Conservation (phyloP, 2,797 vertebrate species). For the Apogon hyalosoma region DNA sequence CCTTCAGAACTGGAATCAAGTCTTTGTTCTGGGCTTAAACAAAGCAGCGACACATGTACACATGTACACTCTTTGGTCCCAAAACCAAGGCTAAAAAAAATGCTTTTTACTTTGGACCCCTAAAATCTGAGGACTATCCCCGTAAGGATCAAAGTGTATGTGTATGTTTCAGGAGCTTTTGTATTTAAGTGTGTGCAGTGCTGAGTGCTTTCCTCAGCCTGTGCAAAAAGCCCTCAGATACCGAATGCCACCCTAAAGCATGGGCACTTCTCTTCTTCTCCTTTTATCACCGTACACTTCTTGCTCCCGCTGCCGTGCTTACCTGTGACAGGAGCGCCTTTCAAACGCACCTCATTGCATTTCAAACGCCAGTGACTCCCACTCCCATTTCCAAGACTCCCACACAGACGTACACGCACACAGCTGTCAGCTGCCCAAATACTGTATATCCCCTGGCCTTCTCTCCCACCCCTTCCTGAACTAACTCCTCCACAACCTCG, state of each 20-base stretch:
- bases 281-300: constrained; percentile 80
- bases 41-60: constrained; percentile 52
- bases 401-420: constrained; percentile 70
- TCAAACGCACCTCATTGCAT: constrained; percentile 87
- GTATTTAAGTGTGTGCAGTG: constrained; percentile 71
- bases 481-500: constrained; percentile 77
- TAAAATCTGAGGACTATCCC: constrained; percentile 76
- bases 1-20: constrained; percentile 65
- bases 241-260: constrained; percentile 76
- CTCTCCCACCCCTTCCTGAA: constrained; percentile 73
- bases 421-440: constrained; percentile 86
- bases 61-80: constrained; percentile 59
- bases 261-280: constrained; percentile 70
- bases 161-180: constrained; percentile 72
- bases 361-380: constrained; percentile 84
- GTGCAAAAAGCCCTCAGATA: constrained; percentile 83
- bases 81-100: constrained; percentile 57
- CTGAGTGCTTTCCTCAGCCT: constrained; percentile 79
- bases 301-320: constrained; percentile 75
- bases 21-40: constrained; percentile 75
- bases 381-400: constrained; percentile 79
- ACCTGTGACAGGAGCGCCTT: constrained; percentile 87
- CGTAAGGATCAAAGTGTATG: constrained; percentile 77
- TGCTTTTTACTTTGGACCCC: constrained; percentile 67
- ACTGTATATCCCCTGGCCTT: constrained; percentile 77